phyloP scores from a whole-genome alignment of 2,113 vertebrate species.

The Pantherophis guttatus region DNA sequence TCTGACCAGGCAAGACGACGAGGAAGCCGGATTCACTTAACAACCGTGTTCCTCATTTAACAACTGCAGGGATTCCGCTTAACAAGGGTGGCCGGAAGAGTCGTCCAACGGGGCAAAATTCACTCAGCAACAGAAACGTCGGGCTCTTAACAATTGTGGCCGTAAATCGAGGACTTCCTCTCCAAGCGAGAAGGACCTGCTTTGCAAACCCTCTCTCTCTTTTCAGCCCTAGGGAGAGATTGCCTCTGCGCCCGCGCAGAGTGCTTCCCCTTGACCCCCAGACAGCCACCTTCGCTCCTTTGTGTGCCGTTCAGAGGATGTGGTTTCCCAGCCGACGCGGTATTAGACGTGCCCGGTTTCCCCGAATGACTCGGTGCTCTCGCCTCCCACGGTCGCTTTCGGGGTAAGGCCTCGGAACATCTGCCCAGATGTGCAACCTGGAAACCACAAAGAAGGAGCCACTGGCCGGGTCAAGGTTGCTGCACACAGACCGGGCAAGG shows the following conservation, averaged over 20 bases:
- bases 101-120: too few relatives aligned
- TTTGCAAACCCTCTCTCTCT: neutral
- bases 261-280: neutral
- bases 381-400: neutral
- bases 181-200: neutral
- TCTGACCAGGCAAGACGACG: too few relatives aligned
- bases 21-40: neutral
- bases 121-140: neutral
- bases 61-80: neutral
- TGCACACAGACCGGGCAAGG: neutral
- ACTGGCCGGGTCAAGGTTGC: constrained; percentile 22
- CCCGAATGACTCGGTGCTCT: neutral
- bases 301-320: neutral
- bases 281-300: too few relatives aligned
- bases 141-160: neutral
- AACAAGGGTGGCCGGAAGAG: too few relatives aligned
- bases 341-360: neutral
- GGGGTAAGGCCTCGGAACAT: neutral
- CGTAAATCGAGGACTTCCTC: neutral
- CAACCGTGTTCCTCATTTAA: neutral
- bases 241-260: neutral
- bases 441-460: neutral
- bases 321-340: neutral
- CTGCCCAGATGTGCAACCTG: too few relatives aligned
- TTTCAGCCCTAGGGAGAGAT: neutral